Conservation (phyloP, 2,888 invertebrate genomes). For the Prosopocoilus inquinatus region DNA sequence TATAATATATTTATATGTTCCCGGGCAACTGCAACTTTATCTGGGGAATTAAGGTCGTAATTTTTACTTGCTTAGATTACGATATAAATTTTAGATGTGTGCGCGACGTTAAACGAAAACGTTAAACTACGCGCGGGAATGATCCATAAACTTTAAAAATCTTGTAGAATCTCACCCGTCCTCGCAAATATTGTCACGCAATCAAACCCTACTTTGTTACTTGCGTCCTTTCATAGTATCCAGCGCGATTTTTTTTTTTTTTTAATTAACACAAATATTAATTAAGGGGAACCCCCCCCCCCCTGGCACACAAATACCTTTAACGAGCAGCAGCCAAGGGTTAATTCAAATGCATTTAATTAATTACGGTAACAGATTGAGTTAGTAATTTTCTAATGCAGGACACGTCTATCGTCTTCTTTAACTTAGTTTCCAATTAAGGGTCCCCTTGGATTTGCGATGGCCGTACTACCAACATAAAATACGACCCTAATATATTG, state of each 20-base stretch:
- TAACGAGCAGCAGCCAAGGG: too few species aligned
- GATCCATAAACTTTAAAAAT: too few species aligned
- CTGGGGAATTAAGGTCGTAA: not conserved
- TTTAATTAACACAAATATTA: too few species aligned
- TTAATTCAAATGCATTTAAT: not conserved
- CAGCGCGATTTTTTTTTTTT: too few species aligned
- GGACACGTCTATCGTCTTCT: constrained; percentile 13
- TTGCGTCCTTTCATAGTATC: too few species aligned
- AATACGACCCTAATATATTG: constrained; percentile 10
- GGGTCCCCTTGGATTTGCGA: constrained; percentile 8
- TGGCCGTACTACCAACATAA: constrained; percentile 9
- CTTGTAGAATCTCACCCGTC: too few species aligned
- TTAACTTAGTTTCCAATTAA: constrained; percentile 17
- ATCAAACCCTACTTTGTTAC: too few species aligned
- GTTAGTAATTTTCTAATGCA: constrained; percentile 11
- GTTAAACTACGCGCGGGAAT: too few species aligned
- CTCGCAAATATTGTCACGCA: too few species aligned
- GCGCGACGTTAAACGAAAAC: too few species aligned
- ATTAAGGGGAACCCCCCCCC: too few species aligned
- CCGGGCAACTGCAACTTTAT: constrained; percentile 8
- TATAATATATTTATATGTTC: constrained; percentile 23
- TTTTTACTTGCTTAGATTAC: not conserved
- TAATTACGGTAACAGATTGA: constrained; percentile 2
- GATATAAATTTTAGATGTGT: not conserved
- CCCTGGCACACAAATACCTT: too few species aligned